Base-by-base conservation (phyloP, 2,113 vertebrate species). In the Passer domesticus region DNA sequence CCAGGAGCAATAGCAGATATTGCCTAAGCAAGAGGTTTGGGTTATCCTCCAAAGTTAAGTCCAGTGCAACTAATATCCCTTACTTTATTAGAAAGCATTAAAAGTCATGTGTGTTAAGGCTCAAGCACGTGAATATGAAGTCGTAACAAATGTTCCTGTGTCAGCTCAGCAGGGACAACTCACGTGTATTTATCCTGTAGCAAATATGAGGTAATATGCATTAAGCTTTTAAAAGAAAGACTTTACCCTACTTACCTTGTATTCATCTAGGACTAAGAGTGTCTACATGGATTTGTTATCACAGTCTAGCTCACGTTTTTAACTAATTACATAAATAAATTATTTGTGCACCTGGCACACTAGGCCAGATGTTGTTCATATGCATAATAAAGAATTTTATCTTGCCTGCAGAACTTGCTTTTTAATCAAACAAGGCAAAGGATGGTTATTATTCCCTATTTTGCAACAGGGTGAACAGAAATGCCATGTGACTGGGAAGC, bases 261-360 rank as follows among this genome's bases (percentile, higher is more conserved):
- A 95, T 64, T 87, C 69, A 94, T 63, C 69, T 62, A 78, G 35
- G 83, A 83, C 80, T 80, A 79, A 78, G n/a, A 60, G 12, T 14
- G 46, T 73, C 85, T 92, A 67, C 53, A 50, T 74, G 85, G 90
- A 95, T 96, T 95, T 95, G 82, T 90, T 94, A 95, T 86, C 90
- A 62, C 50, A 74, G 67, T 80, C 96, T 94, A 88, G 79, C 31
- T 90, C 83, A 86, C 4, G 0, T 93, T 95, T 95, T 93, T 77
- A 76, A 68, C 63, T 96, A 92, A 95, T 92, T 95, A 70, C 95
- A 96, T 93, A 93, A 95, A 96, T 93, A 96, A 95, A 94, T 93
- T 23, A 95, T 92, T 94, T 92, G 92, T 83, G 88, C 88, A 96
- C 75, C 95, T 95, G 95, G 88, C 47, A 93, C 75, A 56, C 50